These are phyloP conservation scores for Thunnus maccoyii DNA, from an alignment of 2,113 vertebrate species.

Conservation along the genomic window DNA sequence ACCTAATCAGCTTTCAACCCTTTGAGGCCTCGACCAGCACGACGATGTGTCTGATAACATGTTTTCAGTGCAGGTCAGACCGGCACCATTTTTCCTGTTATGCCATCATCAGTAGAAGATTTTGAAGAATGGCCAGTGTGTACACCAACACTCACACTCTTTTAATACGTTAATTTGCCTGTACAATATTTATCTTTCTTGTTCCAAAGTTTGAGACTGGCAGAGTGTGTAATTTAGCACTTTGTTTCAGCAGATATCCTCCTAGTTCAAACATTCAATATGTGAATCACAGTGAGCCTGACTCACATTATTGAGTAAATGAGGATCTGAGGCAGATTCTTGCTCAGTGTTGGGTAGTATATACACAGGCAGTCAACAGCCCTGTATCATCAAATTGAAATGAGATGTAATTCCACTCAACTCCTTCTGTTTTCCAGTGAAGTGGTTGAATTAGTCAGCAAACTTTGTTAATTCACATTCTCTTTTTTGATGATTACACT, in stretches of 20 bases:
- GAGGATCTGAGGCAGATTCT: conserved; percentile 16
- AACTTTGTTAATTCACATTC: conserved; percentile 26
- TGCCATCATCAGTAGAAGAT: neutral
- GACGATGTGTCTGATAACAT: conserved; percentile 39
- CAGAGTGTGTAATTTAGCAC: neutral
- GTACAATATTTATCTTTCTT: neutral
- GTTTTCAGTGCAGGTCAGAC: conserved; percentile 16
- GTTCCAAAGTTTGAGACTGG: neutral
- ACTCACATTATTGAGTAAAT: conserved; percentile 44
- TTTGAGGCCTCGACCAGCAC: conserved; percentile 25
- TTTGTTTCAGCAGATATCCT: conserved; percentile 20
- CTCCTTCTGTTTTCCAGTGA: conserved; percentile 26
- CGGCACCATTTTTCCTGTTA: conserved; percentile 25
- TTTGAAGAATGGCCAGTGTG: conserved; percentile 6
- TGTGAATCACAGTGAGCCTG: conserved; percentile 33
- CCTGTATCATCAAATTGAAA: conserved; percentile 50
- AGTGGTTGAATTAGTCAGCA: conserved; percentile 40
- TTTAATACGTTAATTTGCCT: neutral
- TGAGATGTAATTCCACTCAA: conserved; percentile 40
- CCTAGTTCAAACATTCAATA: conserved; percentile 23
- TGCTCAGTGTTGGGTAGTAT: conserved; percentile 5
- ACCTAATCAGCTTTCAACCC: conserved; percentile 12
- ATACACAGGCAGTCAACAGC: conserved; percentile 24
- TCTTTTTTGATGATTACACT: conserved; percentile 9
- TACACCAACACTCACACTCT: neutral